phyloP scores from a whole-genome alignment of 92 coral and sea anemone species.

The Palythoa grandis region DNA sequence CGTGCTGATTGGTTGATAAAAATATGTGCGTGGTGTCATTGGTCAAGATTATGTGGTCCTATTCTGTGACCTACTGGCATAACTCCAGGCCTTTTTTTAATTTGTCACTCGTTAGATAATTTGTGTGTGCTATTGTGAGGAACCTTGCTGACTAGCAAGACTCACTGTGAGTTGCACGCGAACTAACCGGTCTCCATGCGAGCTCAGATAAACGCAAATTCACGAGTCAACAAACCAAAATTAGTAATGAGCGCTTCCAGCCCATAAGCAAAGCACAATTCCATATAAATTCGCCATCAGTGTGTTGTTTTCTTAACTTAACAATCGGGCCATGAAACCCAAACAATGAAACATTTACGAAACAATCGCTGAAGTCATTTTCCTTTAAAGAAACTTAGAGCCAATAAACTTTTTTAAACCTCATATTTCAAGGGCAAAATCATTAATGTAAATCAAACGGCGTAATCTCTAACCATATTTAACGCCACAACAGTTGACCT shows the following conservation, averaged over 20 bases:
- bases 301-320: neutral
- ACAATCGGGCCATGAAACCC: slow-evolving; percentile 10
- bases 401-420: neutral
- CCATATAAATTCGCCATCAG: neutral
- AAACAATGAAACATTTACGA: neutral
- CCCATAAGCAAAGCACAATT: neutral
- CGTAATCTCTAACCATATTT: slow-evolving; percentile 18
- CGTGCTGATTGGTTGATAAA: slow-evolving; percentile 29
- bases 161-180: slow-evolving; percentile 20
- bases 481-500: neutral
- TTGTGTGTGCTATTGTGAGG: neutral
- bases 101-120: neutral
- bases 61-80: slow-evolving; percentile 23
- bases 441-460: slow-evolving; percentile 1
- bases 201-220: neutral
- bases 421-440: slow-evolving; percentile 19
- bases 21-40: neutral
- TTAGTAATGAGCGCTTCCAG: neutral
- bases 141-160: neutral
- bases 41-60: slow-evolving; percentile 2
- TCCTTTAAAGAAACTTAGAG: neutral
- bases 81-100: slow-evolving; percentile 5
- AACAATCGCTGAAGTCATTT: neutral
- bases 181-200: neutral
- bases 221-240: neutral